phyloP scores from a whole-genome alignment of 2,797 vertebrate species.

The Leptodactylus fallax region DNA sequence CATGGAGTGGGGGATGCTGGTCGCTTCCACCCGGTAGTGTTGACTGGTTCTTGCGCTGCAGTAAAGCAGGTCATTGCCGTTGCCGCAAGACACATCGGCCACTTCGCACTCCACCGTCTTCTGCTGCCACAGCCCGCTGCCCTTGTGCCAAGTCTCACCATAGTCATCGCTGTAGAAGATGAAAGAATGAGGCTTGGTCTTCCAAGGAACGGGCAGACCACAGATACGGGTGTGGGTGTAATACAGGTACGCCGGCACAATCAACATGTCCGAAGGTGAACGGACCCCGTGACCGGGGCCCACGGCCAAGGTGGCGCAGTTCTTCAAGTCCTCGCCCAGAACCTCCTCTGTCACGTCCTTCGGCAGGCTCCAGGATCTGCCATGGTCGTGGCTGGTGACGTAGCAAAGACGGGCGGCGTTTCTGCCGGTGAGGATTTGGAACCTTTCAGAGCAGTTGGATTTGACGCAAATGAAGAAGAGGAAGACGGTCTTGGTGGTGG shows the following conservation, averaged over 20 bases:
- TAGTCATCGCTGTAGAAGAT: slow-evolving; percentile 87
- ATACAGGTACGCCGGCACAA: slow-evolving; percentile 86
- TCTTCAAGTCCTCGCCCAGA: slow-evolving; percentile 74
- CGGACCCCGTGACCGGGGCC: slow-evolving; percentile 93
- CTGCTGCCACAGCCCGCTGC: slow-evolving; percentile 62
- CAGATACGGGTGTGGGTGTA: slow-evolving; percentile 65
- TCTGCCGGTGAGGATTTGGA: slow-evolving; percentile 79
- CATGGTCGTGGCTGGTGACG: slow-evolving; percentile 81
- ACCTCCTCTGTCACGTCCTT: slow-evolving; percentile 83
- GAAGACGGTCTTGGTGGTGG: slow-evolving; percentile 76
- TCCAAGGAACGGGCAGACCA: slow-evolving; percentile 72
- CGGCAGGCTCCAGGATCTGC: slow-evolving; percentile 78
- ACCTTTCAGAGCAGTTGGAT: slow-evolving; percentile 72
- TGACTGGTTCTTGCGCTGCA: slow-evolving; percentile 83
- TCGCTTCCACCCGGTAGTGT: slow-evolving; percentile 79
- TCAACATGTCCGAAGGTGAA: slow-evolving; percentile 80
- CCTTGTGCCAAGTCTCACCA: slow-evolving; percentile 82
- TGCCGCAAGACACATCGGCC: slow-evolving; percentile 79
- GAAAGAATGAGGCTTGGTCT: slow-evolving; percentile 78
- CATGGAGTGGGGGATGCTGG: slow-evolving; percentile 78
- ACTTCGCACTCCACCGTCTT: slow-evolving; percentile 85
- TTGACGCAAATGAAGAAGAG: slow-evolving; percentile 89
- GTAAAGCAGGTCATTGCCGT: slow-evolving; percentile 78
- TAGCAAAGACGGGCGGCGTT: slow-evolving; percentile 85
- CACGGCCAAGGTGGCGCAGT: slow-evolving; percentile 91